phyloP scores from a whole-genome alignment of 2,888 invertebrate species.

The Conistra vaccinii region DNA sequence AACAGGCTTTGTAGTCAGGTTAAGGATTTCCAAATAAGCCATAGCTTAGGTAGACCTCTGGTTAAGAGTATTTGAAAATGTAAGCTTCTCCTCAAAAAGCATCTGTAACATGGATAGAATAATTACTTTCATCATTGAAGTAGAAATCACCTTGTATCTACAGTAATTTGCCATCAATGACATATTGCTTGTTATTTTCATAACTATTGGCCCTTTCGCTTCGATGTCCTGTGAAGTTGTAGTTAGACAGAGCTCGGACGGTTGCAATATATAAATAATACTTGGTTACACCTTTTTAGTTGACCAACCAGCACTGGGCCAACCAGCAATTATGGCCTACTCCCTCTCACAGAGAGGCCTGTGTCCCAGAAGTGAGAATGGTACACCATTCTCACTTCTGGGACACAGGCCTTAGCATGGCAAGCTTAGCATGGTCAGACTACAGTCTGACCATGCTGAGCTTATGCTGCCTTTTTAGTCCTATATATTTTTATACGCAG shows the following conservation, averaged over 20 bases:
- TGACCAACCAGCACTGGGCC: background rate
- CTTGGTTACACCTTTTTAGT: background rate
- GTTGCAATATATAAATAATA: too few species aligned
- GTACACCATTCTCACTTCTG: background rate
- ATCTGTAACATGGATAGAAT: background rate
- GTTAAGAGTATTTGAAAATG: too few species aligned
- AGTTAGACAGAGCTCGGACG: background rate
- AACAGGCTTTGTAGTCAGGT: background rate
- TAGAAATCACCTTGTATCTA: slow-evolving; percentile 7
- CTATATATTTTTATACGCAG: background rate
- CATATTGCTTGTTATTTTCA: slow-evolving; percentile 12
- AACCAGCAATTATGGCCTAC: background rate
- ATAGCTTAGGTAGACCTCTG: too few species aligned
- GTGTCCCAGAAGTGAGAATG: background rate
- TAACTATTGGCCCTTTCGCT: background rate
- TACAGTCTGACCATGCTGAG: background rate
- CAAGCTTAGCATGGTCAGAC: too few species aligned
- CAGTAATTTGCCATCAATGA: slow-evolving; percentile 1
- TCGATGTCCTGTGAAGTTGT: background rate
- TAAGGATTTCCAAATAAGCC: background rate
- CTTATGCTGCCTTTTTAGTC: background rate
- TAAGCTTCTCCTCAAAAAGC: background rate
- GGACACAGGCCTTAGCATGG: background rate
- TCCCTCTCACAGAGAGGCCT: background rate
- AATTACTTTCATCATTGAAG: background rate